A percentile compares a stretch with the other conserved stretches of the same genome.
phyloP scores from a whole-genome alignment of 2,797 vertebrate species.

The Peromyscus eremicus region DNA sequence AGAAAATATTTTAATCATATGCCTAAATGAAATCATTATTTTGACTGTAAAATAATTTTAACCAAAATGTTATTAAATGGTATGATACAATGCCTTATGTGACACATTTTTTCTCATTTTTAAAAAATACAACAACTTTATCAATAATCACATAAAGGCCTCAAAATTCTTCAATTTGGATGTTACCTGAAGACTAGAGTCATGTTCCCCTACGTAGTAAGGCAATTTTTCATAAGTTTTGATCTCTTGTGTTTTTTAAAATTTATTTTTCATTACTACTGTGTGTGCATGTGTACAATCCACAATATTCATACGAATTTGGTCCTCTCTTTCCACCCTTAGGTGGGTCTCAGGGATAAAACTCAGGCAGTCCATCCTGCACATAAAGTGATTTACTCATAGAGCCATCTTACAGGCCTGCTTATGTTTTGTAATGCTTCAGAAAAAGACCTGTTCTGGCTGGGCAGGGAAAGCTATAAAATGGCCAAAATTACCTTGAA shows the following conservation, averaged over 20 bases:
- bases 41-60: slow-evolving; percentile 35
- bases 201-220: not conserved
- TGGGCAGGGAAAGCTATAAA: not conserved
- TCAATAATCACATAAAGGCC: not conserved
- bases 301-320: not conserved
- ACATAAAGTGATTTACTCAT: not conserved
- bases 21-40: not conserved
- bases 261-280: not conserved
- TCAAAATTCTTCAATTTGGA: not conserved
- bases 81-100: not conserved
- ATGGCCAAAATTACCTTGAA: not conserved
- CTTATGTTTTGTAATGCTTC: not conserved
- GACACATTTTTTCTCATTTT: not conserved
- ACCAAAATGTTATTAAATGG: slow-evolving; percentile 13
- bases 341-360: not conserved
- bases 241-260: not conserved
- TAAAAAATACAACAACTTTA: not conserved
- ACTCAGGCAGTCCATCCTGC: too few relatives aligned
- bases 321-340: not conserved
- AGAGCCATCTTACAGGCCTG: not conserved
- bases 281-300: not conserved
- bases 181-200: not conserved
- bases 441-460: not conserved
- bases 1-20: slow-evolving; percentile 15
- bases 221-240: not conserved